Conservation (phyloP, 2,888 invertebrate genomes). For the Priocnemis perturbator region DNA sequence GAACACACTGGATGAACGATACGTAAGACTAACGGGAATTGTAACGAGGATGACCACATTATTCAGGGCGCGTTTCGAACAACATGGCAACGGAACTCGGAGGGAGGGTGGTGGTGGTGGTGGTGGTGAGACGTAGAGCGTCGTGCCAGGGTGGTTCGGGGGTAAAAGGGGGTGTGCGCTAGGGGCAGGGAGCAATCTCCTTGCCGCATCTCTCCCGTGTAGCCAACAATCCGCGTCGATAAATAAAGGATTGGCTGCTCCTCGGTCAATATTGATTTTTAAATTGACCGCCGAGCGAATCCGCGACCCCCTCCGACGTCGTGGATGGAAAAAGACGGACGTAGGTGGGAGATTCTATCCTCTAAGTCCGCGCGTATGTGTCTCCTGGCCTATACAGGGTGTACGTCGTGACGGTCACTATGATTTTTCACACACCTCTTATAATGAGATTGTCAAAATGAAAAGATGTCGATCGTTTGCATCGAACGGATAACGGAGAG, state of each 20-base stretch:
- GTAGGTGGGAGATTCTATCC: neutral
- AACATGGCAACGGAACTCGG: constrained; percentile 61
- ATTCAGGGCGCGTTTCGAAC: constrained; percentile 72
- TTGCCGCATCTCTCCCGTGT: constrained; percentile 58
- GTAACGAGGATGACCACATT: constrained; percentile 68
- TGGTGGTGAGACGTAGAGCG: constrained; percentile 12
- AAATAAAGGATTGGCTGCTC: constrained; percentile 73
- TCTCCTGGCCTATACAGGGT: constrained; percentile 11
- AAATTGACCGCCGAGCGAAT: constrained; percentile 74
- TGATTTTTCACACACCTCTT: neutral
- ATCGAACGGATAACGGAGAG: no score
- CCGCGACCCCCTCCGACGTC: constrained; percentile 51
- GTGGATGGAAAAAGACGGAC: neutral
- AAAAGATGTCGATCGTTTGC: no score
- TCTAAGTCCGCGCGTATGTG: neutral
- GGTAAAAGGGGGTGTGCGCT: constrained; percentile 41
- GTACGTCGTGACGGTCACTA: constrained; percentile 10
- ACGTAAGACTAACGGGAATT: constrained; percentile 33
- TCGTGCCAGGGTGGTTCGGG: constrained; percentile 17
- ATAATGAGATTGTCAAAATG: no score
- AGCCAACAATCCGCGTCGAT: constrained; percentile 71
- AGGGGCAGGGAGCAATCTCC: constrained; percentile 49
- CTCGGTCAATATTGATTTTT: constrained; percentile 75
- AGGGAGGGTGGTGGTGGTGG: constrained; percentile 42
- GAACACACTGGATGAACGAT: constrained; percentile 5